Percentiles rank a stretch among this genome's conserved stretches.
Conservation (phyloP, 37 sponge, comb jelly and placozoan genomes). For the Diacarnus erythraeanus region DNA sequence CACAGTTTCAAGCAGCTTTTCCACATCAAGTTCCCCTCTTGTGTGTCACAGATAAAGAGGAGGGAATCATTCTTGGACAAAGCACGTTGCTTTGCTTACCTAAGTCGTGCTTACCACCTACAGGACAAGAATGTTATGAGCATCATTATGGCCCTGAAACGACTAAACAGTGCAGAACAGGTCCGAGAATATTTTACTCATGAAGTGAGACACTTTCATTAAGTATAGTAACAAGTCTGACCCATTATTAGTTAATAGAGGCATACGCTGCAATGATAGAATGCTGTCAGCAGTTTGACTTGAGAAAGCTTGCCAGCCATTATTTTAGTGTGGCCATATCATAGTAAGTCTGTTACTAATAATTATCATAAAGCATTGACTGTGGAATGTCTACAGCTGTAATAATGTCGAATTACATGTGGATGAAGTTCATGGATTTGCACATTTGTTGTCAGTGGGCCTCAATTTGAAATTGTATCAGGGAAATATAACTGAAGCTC, state of each 20-base stretch:
- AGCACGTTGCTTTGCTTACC: constrained; percentile 63
- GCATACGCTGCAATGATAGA: constrained; percentile 80
- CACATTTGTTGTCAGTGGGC: constrained; percentile 53
- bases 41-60: constrained; percentile 30
- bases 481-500: constrained; percentile 47
- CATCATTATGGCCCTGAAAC: constrained; percentile 66
- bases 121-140: constrained; percentile 52
- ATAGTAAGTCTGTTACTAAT: constrained; percentile 27
- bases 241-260: constrained; percentile 60
- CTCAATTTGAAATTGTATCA: constrained; percentile 57
- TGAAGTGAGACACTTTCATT: constrained; percentile 36
- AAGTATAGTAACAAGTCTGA: neutral
- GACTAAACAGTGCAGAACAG: constrained; percentile 68
- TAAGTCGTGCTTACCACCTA: constrained; percentile 73
- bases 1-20: constrained; percentile 54
- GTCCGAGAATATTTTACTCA: constrained; percentile 59
- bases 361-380: neutral
- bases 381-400: constrained; percentile 23
- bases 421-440: constrained; percentile 48
- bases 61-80: constrained; percentile 37
- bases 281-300: constrained; percentile 68
- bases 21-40: constrained; percentile 51
- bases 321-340: constrained; percentile 47
- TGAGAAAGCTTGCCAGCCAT: constrained; percentile 30
- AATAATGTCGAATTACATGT: constrained; percentile 37